Evolutionary conservation across 2,113 vertebrate genomes (phyloP).

Genomic region (Oceanites oceanicus): DNA sequence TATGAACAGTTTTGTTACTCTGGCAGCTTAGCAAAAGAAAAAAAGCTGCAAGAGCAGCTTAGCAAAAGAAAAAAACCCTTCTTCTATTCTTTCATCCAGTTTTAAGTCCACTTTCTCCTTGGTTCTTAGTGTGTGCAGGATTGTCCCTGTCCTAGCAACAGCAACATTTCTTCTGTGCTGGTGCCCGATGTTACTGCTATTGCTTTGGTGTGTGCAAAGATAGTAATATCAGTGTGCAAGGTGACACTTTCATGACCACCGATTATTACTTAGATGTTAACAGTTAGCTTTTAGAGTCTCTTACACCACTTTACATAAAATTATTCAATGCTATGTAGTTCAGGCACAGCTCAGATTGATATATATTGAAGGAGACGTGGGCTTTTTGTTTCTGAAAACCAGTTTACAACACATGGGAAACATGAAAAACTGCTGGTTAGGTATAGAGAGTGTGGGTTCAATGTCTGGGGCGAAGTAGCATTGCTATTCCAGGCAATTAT

Average conservation of each 20-base stretch:
- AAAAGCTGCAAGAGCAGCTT: not conserved
- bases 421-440: not conserved
- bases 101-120: not conserved
- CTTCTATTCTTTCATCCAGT: not conserved
- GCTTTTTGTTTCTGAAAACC: not conserved
- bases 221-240: not conserved
- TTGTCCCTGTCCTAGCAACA: not conserved
- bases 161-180: not conserved
- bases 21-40: not conserved
- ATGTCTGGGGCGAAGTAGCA: not conserved
- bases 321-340: not conserved
- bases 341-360: not conserved
- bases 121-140: not conserved
- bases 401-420: not conserved
- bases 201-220: not conserved
- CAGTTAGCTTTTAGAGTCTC: not conserved
- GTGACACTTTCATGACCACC: not conserved
- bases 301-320: not conserved
- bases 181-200: not conserved
- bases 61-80: not conserved
- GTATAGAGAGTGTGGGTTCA: not conserved
- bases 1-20: not conserved
- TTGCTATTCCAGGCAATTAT: not conserved
- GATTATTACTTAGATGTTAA: not conserved
- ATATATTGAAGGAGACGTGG: not conserved